Evolutionary conservation across 1,140 invertebrate species (phyloP).

Genomic region (Pygmarrhopalites habei): DNA sequence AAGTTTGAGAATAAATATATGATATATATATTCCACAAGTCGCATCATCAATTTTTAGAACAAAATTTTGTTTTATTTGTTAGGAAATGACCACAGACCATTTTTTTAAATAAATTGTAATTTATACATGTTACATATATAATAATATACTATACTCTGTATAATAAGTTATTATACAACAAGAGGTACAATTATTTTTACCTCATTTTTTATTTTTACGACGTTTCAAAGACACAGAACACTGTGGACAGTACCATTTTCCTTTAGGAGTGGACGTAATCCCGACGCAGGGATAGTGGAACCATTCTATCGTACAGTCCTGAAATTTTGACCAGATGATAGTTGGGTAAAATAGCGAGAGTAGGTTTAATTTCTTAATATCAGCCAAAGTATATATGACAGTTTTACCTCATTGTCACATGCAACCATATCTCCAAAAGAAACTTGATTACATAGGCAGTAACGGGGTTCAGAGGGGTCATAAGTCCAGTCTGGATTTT

Average conservation of each 20-base stretch:
- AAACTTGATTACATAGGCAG: constrained; percentile 96
- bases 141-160: too few species aligned
- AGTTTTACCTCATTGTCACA: constrained; percentile 99
- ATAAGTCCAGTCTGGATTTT: constrained; percentile 66
- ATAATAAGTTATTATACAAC: too few species aligned
- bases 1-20: too few species aligned
- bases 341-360: background rate
- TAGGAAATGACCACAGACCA: too few species aligned
- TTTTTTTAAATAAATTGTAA: too few species aligned
- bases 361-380: background rate
- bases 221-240: constrained; percentile 28
- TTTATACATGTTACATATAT: too few species aligned
- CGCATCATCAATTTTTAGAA: too few species aligned
- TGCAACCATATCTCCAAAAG: constrained; percentile 98
- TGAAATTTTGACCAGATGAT: too few species aligned
- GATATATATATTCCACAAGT: too few species aligned
- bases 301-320: constrained; percentile 39
- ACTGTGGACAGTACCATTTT: constrained; percentile 39
- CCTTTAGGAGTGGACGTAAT: constrained; percentile 34
- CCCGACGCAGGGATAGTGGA: constrained; percentile 37
- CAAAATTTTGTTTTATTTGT: too few species aligned
- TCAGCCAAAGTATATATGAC: constrained; percentile 59
- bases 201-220: too few species aligned
- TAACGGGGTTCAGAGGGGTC: constrained; percentile 92
- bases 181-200: too few species aligned